Conservation (phyloP, 2,797 vertebrate genomes). For the Thunnus albacares region DNA sequence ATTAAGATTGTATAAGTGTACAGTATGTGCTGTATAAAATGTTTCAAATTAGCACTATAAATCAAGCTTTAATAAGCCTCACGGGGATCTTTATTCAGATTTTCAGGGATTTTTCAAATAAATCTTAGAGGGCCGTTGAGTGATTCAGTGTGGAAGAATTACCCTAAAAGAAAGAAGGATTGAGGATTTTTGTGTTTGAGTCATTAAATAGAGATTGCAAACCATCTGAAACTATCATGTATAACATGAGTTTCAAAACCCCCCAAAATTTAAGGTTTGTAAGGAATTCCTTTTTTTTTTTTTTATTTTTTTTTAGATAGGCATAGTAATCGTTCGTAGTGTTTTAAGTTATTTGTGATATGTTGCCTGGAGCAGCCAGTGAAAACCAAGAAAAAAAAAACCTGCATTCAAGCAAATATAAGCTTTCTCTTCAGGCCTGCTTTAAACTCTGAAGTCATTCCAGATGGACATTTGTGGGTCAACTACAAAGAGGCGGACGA, state of each 20-base stretch:
- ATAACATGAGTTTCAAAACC: neutral
- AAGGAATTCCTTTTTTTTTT: no score
- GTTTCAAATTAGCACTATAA: neutral
- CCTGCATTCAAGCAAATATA: constrained; percentile 31
- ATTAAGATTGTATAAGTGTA: constrained; percentile 6
- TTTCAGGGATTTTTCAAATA: constrained; percentile 20
- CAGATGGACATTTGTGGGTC: constrained; percentile 66
- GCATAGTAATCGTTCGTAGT: neutral
- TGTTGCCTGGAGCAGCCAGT: constrained; percentile 5
- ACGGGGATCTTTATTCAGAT: constrained; percentile 4
- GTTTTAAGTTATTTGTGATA: constrained; percentile 7
- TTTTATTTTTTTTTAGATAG: no score
- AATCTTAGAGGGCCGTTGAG: neutral
- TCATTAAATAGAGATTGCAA: constrained; percentile 1
- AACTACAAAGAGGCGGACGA: constrained; percentile 42
- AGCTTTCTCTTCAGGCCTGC: constrained; percentile 27
- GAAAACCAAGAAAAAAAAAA: constrained; percentile 18
- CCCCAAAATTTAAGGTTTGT: no score
- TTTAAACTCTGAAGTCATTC: constrained; percentile 45
- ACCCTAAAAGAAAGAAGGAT: neutral
- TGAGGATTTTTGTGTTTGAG: constrained; percentile 7
- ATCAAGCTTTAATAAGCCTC: neutral
- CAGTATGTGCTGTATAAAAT: neutral
- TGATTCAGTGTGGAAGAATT: neutral
- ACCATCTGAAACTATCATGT: neutral